Percentiles rank a stretch among this genome's conserved stretches.
Evolutionary conservation across 1,140 invertebrate species (phyloP).

Genomic region (Archegozetes longisetosus): DNA sequence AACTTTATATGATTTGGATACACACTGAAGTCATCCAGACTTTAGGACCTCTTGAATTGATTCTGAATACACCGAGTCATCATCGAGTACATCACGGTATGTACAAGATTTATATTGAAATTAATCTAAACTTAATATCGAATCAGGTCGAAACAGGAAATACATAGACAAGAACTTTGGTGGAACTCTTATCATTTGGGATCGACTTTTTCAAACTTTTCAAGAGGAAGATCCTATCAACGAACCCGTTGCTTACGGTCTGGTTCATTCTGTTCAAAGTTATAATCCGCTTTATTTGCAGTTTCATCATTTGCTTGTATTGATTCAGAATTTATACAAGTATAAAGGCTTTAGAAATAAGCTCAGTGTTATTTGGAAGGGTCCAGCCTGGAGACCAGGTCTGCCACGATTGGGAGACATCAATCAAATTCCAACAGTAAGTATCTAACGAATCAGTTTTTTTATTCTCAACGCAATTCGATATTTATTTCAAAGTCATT

Average conservation of each 20-base stretch:
- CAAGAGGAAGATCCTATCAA: slow-evolving; percentile 19
- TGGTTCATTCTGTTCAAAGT: slow-evolving; percentile 56
- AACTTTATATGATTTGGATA: slow-evolving; percentile 81
- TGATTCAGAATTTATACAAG: slow-evolving; percentile 11
- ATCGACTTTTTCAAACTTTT: slow-evolving; percentile 38
- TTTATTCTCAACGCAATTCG: neutral
- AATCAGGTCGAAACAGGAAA: slow-evolving; percentile 36
- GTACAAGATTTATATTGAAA: neutral
- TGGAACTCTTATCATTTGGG: slow-evolving; percentile 44
- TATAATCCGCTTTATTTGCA: slow-evolving; percentile 53
- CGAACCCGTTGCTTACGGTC: slow-evolving; percentile 61
- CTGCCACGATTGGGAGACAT: slow-evolving; percentile 31
- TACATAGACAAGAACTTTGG: slow-evolving; percentile 48
- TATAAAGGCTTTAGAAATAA: slow-evolving; percentile 28
- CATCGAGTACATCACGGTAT: slow-evolving; percentile 76
- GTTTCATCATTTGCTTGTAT: slow-evolving; percentile 8
- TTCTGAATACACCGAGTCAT: slow-evolving; percentile 73
- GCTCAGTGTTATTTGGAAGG: slow-evolving; percentile 40
- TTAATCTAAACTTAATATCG: neutral
- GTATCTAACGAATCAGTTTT: neutral
- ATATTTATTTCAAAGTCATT: too few species aligned
- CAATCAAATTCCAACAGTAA: slow-evolving; percentile 57
- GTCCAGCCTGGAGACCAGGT: slow-evolving; percentile 18
- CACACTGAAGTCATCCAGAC: slow-evolving; percentile 62
- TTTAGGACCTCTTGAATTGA: slow-evolving; percentile 63